Evolutionary conservation across 1,140 invertebrate species (phyloP), one percentile per base, ranked within the genome.

Genomic region (Drosophila pseudoananassae): DNA sequence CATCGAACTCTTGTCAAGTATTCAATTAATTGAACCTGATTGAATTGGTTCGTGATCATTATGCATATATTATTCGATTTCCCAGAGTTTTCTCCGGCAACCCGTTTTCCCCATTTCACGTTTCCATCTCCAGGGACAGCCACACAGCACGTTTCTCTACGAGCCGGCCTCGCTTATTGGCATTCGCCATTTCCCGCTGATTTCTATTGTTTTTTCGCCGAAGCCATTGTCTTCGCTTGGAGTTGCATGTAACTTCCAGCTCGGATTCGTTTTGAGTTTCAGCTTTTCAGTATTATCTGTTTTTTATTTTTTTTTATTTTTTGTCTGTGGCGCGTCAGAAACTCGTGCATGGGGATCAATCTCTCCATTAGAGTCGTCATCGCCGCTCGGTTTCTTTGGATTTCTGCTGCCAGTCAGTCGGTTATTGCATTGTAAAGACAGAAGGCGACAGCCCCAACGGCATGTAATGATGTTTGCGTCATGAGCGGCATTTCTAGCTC

Each of bases 401-500:
- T 49, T 27, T 31, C 29, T 36, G 25, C 57, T 72, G 68, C n/a
- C 50, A 43, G 58, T 31, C 49, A 31, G 15, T 54, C 31, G 50
- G 50, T 49, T 69, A 69, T 69, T 69, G 65, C 65, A 69, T 69
- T 68, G 65, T 68, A 69, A 66, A 66, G 66, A 69, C 65, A 69
- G 65, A 54, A 69, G 60, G 49, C 58, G 57, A 50, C 66, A 53
- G 54, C 38, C 29, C 27, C 29, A 63, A 60, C 33, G 58, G 71
- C 71, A 46, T 65, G 71, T 75, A 75, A 75, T 75, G 71, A 75
- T 65, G 71, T 69, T 69, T 69, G 63, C 66, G 66, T 69, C 66
- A 69, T 69, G 64, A 69, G 66, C 66, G 65, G 65, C 65, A 69
- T 69, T 55, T 56, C 50, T 38, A 55, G 63, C 65, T 66, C 60